These are phyloP conservation scores for Hippoglossus stenolepis DNA, from an alignment of 2,113 vertebrate genomes.

Conservation along the genomic window DNA sequence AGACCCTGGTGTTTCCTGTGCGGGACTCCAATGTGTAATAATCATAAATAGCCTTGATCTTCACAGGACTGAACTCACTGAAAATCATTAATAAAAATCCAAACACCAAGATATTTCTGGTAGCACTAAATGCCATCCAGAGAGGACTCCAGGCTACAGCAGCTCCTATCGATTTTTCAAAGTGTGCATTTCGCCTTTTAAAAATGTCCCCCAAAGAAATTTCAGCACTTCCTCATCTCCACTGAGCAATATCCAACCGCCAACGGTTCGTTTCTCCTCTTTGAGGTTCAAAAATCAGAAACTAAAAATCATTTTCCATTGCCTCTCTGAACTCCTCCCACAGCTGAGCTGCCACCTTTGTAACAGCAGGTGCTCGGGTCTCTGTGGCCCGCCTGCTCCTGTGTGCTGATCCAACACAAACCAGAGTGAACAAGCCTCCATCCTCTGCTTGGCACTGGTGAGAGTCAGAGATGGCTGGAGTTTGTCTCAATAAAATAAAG, in stretches of 20 bases:
- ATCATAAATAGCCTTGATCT: slow-evolving; percentile 34
- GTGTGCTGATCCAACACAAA: not conserved
- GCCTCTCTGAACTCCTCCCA: slow-evolving; percentile 1
- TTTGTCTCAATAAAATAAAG: not conserved
- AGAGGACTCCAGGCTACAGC: not conserved
- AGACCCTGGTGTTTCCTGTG: not conserved
- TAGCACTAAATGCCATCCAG: slow-evolving; percentile 10
- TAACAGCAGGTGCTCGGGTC: slow-evolving; percentile 17
- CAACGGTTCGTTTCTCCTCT: slow-evolving; percentile 2
- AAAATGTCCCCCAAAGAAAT: slow-evolving; percentile 14
- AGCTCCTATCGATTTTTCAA: not conserved
- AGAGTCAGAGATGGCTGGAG: not conserved
- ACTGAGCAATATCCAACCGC: slow-evolving; percentile 3
- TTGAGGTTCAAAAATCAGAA: slow-evolving; percentile 27
- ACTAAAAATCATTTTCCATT: slow-evolving; percentile 11
- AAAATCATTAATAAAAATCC: slow-evolving; percentile 10
- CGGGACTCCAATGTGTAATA: slow-evolving; percentile 6
- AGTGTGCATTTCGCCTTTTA: not conserved
- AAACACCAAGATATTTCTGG: not conserved
- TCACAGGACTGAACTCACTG: slow-evolving; percentile 8
- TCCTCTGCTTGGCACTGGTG: not conserved
- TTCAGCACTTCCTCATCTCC: not conserved
- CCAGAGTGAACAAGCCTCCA: not conserved
- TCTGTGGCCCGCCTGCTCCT: slow-evolving; percentile 7
- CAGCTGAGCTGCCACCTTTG: slow-evolving; percentile 12